phyloP scores from a whole-genome alignment of 1,140 invertebrate species.

The Cyrtorhinus lividipennis region DNA sequence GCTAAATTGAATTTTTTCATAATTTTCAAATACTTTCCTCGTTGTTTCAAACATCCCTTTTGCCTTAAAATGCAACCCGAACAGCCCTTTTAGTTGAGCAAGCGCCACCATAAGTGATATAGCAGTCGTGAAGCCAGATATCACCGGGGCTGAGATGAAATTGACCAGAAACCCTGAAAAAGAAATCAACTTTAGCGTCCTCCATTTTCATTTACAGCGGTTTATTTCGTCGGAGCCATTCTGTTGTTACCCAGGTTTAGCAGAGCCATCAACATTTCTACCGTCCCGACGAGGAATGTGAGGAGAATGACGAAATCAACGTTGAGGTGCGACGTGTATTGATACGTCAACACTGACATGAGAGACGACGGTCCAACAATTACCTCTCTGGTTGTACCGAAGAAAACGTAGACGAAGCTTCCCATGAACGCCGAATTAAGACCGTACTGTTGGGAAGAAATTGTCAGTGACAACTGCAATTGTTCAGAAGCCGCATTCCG shows the following conservation, averaged over 20 bases:
- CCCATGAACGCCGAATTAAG: slow-evolving; percentile 56
- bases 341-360: slow-evolving; percentile 62
- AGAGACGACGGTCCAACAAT: slow-evolving; percentile 79
- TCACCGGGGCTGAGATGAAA: slow-evolving; percentile 82
- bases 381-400: slow-evolving; percentile 82
- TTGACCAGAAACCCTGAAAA: slow-evolving; percentile 77
- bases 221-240: too few species aligned
- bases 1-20: slow-evolving; percentile 35
- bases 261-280: slow-evolving; percentile 64
- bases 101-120: slow-evolving; percentile 79
- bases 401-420: slow-evolving; percentile 68
- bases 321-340: slow-evolving; percentile 53
- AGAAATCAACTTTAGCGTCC: slow-evolving; percentile 21
- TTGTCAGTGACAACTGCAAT: too few species aligned
- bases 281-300: slow-evolving; percentile 54
- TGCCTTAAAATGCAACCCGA: slow-evolving; percentile 54
- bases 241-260: slow-evolving; percentile 49
- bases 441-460: slow-evolving; percentile 42
- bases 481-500: too few species aligned
- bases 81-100: slow-evolving; percentile 72
- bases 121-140: slow-evolving; percentile 83
- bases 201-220: neutral
- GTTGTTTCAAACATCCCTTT: slow-evolving; percentile 44
- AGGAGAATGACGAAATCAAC: slow-evolving; percentile 63
- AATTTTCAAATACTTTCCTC: slow-evolving; percentile 40